A percentile compares a stretch with the other conserved stretches of the same genome.
Evolutionary conservation across 2,113 vertebrate species (phyloP).

Genomic region (Prinia subflava): DNA sequence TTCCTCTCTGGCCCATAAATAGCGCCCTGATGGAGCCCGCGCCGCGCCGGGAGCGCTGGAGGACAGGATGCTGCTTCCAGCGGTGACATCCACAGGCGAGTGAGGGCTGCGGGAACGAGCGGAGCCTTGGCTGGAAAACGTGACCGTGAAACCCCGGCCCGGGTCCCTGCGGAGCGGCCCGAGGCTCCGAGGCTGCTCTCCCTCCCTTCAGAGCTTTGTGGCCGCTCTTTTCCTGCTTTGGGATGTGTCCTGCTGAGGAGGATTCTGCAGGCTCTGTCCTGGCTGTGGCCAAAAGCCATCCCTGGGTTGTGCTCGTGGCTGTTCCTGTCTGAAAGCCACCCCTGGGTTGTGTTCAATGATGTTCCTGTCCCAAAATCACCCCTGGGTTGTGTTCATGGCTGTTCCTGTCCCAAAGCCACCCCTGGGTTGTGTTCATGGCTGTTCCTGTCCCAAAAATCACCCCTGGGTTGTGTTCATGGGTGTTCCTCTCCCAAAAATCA

Average conservation of each 20-base stretch:
- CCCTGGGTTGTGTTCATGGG: too few species aligned
- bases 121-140: constrained; percentile 33
- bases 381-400: too few species aligned
- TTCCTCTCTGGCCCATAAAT: not conserved
- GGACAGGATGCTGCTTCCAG: not conserved
- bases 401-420: too few species aligned
- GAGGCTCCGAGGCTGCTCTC: not conserved
- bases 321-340: too few species aligned
- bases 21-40: not conserved
- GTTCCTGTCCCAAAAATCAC: too few species aligned
- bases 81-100: not conserved
- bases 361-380: too few species aligned
- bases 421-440: too few species aligned
- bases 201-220: not conserved
- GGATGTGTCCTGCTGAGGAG: not conserved
- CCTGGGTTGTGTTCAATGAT: too few species aligned
- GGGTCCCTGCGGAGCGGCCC: not conserved
- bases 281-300: not conserved
- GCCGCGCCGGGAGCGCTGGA: not conserved
- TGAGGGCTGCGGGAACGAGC: not conserved
- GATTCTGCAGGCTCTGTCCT: rapidly evolving
- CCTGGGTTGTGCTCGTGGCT: rapidly evolving
- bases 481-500: too few species aligned
- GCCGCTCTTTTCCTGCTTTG: not conserved
- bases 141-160: not conserved